Base-by-base conservation (phyloP, 1,140 invertebrate species). In the Aphis craccivora region DNA sequence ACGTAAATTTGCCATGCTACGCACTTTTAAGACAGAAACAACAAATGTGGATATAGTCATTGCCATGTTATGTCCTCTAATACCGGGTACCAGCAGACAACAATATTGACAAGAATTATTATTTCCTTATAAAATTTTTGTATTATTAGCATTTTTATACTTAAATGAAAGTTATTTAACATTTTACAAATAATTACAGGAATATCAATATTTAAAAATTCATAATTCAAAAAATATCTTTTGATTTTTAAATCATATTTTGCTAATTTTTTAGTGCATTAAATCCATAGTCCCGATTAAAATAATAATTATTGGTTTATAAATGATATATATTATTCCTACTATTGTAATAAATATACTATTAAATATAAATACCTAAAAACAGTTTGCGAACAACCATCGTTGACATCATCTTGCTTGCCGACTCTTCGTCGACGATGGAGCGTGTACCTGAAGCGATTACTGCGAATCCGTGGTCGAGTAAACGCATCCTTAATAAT, bases 331-430 rank as follows among this genome's bases (percentile, higher is more conserved):
- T 84, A 45, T 45, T 25, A 43, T 86, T n/a, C n/a, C n/a, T n/a
- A 86, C 48, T 20, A 51, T 51, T 51, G 48, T 86, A 45, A 86
- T 86, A 35, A 89, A 20, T 87, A 23, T 0, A n/a, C 35, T 87
- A 22, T 87, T 37, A 51, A 37, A 53, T 40, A 51, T 88, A 76
- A 76, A 90, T 90, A 90, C 88, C 88, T 30, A 60, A 30, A 60
- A 90, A 60, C 37, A 90, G 35, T 55, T 90, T 90, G 53, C 35
- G 51, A 22, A 43, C 23, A 35, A 90, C 88, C 88, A 90, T 90
- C 35, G 40, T 60, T 9, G 88, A 55, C 88, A 90, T 60, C 11
- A 37, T 55, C 35, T 90, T 43, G 30, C n/a, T n/a, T 76, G 60
- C 8, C 60, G 60, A 35, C 35, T 37, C 55, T 25, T 90, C 35